Base-by-base conservation (phyloP, 2,113 vertebrate species). In the Naja naja region DNA sequence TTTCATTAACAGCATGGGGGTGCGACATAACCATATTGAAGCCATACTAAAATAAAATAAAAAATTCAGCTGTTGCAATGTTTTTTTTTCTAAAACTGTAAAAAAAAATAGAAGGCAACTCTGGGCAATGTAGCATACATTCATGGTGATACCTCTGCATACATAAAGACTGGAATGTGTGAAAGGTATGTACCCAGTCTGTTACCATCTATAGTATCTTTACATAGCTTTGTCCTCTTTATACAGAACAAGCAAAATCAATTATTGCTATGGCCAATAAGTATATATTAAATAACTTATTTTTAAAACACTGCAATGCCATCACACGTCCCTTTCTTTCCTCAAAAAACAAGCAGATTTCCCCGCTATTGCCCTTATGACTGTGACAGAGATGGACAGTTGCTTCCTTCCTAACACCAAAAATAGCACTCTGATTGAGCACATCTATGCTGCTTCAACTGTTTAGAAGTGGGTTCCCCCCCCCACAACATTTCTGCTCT, bases 1-100 rank as follows among this genome's bases (percentile, higher is more conserved):
- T 99, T 96, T 99, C 99, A 0, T 99, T 99, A 53, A 99, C 99
- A 1, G 99, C 99, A 11, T 99, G 99, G 0, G 98, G 99, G 30
- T 99, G 99, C 0, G 99, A 99, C 99, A 99, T 99, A 55, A 99
- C 99, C 99, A 99, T 99, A 95, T 99, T 99, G 98, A 99, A 99
- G 20, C 99, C 99, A 0, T 99, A 99, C 99, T 99, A 95, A 58
- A 95, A 92, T 55, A 3, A 88, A 94, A 69, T 8, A 91, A 0
- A 0, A 0, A 0, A 6, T 25, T 54, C 90, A 90, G 87, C 53
- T 4, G 91, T 1, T 5, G 18, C 52, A 60, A 86, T 30, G 16
- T 34, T 0, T 23, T 23, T 16, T 49, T 0, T 18, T n/a, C 47
- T 49, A 49, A 49, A 49, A 20, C 9, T 27, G 14, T 11, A 88